Conservation (phyloP, 2,888 invertebrate genomes). For the Masnerella sp. region DNA sequence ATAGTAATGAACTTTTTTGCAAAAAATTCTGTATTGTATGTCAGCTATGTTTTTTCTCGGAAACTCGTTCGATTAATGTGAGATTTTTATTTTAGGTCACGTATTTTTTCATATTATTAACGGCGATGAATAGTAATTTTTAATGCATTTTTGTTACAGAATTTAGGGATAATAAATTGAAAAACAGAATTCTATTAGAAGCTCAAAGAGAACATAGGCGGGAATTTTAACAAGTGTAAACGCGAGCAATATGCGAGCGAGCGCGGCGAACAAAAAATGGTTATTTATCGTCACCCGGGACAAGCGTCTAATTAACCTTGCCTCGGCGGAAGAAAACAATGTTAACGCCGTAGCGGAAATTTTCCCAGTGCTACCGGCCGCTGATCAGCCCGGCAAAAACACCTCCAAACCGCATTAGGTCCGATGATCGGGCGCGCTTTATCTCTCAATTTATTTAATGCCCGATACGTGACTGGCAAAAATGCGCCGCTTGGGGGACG, state of each 20-base stretch:
- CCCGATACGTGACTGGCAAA: conserved; percentile 42
- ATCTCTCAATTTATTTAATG: conserved; percentile 54
- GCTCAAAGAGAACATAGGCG: too few relatives aligned
- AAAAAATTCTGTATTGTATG: too few relatives aligned
- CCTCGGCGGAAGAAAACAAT: conserved; percentile 31
- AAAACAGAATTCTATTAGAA: too few relatives aligned
- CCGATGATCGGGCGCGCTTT: conserved; percentile 39
- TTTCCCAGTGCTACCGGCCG: conserved; percentile 41
- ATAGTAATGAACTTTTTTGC: too few relatives aligned
- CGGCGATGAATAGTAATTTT: too few relatives aligned
- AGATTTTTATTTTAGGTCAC: too few relatives aligned
- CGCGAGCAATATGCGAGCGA: conserved; percentile 10
- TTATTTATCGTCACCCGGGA: conserved; percentile 40
- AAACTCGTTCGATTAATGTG: too few relatives aligned
- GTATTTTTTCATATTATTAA: too few relatives aligned
- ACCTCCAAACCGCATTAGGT: conserved; percentile 35
- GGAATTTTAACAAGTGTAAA: conserved; percentile 17
- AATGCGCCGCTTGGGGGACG: neutral
- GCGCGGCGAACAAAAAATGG: conserved; percentile 9
- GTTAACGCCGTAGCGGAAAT: conserved; percentile 39
- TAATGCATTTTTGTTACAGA: too few relatives aligned
- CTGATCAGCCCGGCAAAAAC: conserved; percentile 38
- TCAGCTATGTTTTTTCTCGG: too few relatives aligned
- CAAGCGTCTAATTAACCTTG: conserved; percentile 40
- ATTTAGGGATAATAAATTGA: too few relatives aligned